A percentile compares a stretch with the other conserved stretches of the same genome.
These are phyloP conservation scores for Catharus fuscescens DNA, from an alignment of 2,113 vertebrate genomes.

Conservation along the genomic window DNA sequence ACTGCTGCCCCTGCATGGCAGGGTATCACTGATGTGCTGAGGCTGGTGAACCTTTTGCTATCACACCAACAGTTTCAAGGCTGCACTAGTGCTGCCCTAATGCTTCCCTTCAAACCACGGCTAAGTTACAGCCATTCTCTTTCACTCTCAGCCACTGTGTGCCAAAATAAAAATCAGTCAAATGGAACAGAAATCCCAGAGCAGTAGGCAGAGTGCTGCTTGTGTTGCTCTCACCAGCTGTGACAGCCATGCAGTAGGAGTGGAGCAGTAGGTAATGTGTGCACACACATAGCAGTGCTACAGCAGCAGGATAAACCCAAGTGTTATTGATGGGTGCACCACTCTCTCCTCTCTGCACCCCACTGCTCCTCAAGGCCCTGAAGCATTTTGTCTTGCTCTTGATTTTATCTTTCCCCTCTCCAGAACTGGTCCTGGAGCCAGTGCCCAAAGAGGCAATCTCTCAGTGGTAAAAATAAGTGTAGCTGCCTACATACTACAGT, in stretches of 20 bases:
- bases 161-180: conserved; percentile 44
- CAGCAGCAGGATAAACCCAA: rapidly evolving
- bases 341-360: background rate
- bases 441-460: background rate
- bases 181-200: background rate
- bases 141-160: background rate
- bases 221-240: conserved; percentile 21
- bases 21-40: background rate
- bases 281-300: too few relatives aligned
- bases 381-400: background rate
- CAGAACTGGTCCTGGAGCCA: background rate
- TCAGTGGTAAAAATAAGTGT: background rate
- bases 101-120: background rate
- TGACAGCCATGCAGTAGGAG: conserved; percentile 8
- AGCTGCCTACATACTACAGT: background rate
- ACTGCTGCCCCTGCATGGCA: rapidly evolving
- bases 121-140: background rate
- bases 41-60: background rate
- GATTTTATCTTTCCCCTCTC: background rate
- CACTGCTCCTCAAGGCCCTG: background rate
- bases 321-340: rapidly evolving
- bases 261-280: background rate
- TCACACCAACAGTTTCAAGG: background rate
- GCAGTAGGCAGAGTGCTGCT: background rate
- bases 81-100: background rate